Conservation (phyloP, 2,113 vertebrate genomes). For the Fregata magnificens region DNA sequence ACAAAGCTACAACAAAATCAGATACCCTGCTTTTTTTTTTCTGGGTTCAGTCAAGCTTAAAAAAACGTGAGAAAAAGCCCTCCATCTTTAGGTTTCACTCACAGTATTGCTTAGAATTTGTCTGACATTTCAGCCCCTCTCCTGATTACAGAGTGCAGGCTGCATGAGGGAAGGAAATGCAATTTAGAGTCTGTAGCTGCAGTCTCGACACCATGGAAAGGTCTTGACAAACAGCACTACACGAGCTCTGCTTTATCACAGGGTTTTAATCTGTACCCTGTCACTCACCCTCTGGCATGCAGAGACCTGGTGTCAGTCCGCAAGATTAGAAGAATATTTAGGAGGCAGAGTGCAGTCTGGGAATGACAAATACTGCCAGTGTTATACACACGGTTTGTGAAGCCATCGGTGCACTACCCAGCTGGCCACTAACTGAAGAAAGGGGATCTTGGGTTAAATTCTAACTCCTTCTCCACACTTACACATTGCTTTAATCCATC, state of each 20-base stretch:
- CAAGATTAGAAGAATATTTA: constrained; percentile 23
- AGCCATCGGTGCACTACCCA: background rate
- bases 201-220: background rate
- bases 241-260: background rate
- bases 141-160: background rate
- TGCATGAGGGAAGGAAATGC: background rate
- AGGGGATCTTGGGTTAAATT: background rate
- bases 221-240: background rate
- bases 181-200: background rate
- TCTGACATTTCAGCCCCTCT: background rate
- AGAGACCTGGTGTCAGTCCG: constrained; percentile 15
- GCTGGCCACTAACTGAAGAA: background rate
- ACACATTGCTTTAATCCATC: constrained; percentile 14
- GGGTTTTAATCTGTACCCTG: background rate
- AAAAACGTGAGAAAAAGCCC: background rate
- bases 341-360: background rate
- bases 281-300: constrained; percentile 3
- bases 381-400: background rate
- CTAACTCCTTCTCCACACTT: background rate
- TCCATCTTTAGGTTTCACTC: background rate
- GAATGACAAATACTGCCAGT: background rate
- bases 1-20: background rate
- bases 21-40: background rate
- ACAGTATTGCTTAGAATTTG: background rate
- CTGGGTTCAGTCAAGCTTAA: background rate